Conservation (phyloP, 2,888 invertebrate genomes). For the Octodonta nipae region DNA sequence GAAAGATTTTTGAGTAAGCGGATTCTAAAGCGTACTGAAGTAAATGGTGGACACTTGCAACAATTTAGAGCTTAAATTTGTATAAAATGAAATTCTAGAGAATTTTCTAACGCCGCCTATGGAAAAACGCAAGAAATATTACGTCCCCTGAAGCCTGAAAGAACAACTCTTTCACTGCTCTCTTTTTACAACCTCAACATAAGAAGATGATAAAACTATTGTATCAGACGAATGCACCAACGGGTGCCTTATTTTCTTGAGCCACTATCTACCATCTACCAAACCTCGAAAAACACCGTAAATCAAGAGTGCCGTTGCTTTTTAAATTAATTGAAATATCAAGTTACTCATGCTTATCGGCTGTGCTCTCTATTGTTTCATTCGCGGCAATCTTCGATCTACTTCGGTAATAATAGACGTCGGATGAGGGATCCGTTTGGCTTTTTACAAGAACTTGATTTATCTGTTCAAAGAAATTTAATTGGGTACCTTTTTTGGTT, state of each 20-base stretch:
- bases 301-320: constrained; percentile 32
- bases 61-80: too few species aligned
- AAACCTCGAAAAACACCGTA: constrained; percentile 28
- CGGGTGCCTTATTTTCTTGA: constrained; percentile 13
- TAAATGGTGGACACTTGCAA: too few species aligned
- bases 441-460: too few species aligned
- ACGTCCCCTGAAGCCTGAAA: background rate
- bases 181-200: constrained; percentile 1
- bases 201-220: too few species aligned
- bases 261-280: constrained; percentile 33
- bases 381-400: constrained; percentile 1
- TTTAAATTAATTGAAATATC: constrained; percentile 34
- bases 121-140: constrained; percentile 1
- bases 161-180: background rate
- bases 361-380: constrained; percentile 1
- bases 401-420: too few species aligned
- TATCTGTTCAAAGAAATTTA: too few species aligned
- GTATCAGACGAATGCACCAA: constrained; percentile 10
- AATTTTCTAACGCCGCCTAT: background rate
- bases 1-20: too few species aligned
- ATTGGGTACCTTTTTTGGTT: too few species aligned
- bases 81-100: too few species aligned
- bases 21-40: too few species aligned
- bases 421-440: too few species aligned
- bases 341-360: constrained; percentile 22